These are phyloP conservation scores for Argynnis bischoffii DNA, from an alignment of 2,888 invertebrate species.

Conservation along the genomic window DNA sequence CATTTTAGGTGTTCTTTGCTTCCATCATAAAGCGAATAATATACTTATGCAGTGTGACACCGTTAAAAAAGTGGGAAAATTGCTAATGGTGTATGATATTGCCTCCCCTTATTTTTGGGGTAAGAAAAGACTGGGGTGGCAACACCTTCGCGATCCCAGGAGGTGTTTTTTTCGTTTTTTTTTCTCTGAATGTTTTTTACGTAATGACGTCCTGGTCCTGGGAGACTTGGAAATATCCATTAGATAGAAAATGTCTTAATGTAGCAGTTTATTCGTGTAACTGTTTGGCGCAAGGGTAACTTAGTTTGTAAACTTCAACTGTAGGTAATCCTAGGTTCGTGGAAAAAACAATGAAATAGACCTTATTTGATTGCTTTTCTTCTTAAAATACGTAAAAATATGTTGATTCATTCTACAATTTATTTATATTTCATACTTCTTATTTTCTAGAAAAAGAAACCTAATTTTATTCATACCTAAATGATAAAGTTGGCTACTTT, in stretches of 20 bases:
- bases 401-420: too few species aligned
- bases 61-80: constrained; percentile 82
- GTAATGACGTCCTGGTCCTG: constrained; percentile 78
- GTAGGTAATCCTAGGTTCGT: too few species aligned
- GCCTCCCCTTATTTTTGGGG: constrained; percentile 78
- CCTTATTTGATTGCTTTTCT: too few species aligned
- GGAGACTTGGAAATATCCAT: constrained; percentile 80
- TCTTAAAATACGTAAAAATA: too few species aligned
- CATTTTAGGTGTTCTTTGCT: constrained; percentile 8
- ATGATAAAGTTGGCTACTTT: too few species aligned
- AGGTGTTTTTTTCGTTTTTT: constrained; percentile 70
- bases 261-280: constrained; percentile 64
- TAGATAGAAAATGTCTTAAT: constrained; percentile 79
- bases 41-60: constrained; percentile 73
- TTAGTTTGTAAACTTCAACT: background rate
- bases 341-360: too few species aligned
- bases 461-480: too few species aligned
- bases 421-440: too few species aligned
- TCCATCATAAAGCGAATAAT: constrained; percentile 36
- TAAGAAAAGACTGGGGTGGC: constrained; percentile 77
- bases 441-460: too few species aligned
- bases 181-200: constrained; percentile 68
- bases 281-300: background rate
- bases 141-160: constrained; percentile 79
- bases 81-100: constrained; percentile 84